A percentile compares a stretch with the other conserved stretches of the same genome.
phyloP scores from a whole-genome alignment of 2,113 vertebrate genomes.

The Cyanocitta stelleri region DNA sequence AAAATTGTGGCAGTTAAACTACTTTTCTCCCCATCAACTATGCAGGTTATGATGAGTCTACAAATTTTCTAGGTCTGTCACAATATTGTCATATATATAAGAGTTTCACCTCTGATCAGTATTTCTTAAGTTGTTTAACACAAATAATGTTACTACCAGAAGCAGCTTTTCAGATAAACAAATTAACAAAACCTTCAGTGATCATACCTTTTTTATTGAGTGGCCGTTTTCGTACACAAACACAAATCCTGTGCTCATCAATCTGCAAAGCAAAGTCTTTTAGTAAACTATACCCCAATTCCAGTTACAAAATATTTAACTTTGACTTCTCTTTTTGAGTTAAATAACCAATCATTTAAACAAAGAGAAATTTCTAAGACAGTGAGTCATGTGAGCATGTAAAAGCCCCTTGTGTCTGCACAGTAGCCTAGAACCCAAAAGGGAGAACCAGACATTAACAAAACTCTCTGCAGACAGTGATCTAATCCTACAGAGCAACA shows the following conservation, averaged over 20 bases:
- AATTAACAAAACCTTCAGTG: neutral
- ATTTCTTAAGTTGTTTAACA: neutral
- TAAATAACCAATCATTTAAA: neutral
- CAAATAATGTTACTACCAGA: neutral
- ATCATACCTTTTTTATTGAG: conserved; percentile 94
- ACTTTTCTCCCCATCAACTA: neutral
- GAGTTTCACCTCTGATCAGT: neutral
- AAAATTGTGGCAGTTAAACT: neutral
- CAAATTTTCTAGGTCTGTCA: neutral
- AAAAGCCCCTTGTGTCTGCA: neutral
- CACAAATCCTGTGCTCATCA: conserved; percentile 97
- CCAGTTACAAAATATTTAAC: neutral
- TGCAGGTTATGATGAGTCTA: neutral
- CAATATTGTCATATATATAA: neutral
- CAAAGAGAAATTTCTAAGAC: neutral
- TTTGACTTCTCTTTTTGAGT: neutral
- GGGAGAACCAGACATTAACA: neutral
- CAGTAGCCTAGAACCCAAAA: neutral
- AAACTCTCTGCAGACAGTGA: neutral
- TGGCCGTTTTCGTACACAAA: conserved; percentile 93
- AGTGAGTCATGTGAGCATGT: neutral
- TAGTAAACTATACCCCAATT: neutral
- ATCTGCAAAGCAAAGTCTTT: conserved; percentile 74
- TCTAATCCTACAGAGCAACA: neutral
- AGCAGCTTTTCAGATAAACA: neutral